Base-by-base conservation (phyloP, 2,113 vertebrate genomes). In the Podarcis cretensis region DNA sequence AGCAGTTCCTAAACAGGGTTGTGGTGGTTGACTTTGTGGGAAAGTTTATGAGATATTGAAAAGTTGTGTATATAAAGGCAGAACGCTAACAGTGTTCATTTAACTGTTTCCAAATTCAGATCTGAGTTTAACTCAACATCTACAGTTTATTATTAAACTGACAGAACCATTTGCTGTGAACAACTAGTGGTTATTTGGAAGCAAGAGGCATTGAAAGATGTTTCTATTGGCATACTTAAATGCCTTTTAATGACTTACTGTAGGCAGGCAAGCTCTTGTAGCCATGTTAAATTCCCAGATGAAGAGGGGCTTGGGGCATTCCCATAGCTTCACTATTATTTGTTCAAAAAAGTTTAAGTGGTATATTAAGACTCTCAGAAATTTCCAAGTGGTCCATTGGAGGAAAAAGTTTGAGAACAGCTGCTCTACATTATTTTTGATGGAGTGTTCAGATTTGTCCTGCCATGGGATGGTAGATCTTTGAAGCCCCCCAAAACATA, bases 111-210 rank as follows among this genome's bases (percentile, higher is more conserved):
- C 54, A 77, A 23, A 79, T 90, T 76, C 88, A 88, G 20, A 65
- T 73, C 25, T 76, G 66, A 88, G 85, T 83, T 86, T 83, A 21
- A 86, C 8, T 73, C 78, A 69, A 87, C 48, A 12, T 91, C 85
- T 92, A 81, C 86, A 91, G 83, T 76, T 14, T 20, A 89, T 20
- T 43, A 74, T 87, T 79, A 77, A 32, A 54, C 88, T 85, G 88
- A 77, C 65, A 90, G 23, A 90, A 90, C 63, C 66, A 82, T 79
- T 74, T 79, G 68, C 63, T 89, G 86, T 79, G 88, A 89, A 84
- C 57, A 90, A 90, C 82, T 87, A 91, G 75, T 87, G 75, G 66
- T 9, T 87, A n/a, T 93, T 92, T 93, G 30, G 66, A 92, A 85
- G 89, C 25, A 88, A 82, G 68, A 13, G 35, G 37, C 9, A 65